These are phyloP conservation scores for Lithophane semibrunnea DNA, from an alignment of 2,888 invertebrate genomes.

Conservation along the genomic window DNA sequence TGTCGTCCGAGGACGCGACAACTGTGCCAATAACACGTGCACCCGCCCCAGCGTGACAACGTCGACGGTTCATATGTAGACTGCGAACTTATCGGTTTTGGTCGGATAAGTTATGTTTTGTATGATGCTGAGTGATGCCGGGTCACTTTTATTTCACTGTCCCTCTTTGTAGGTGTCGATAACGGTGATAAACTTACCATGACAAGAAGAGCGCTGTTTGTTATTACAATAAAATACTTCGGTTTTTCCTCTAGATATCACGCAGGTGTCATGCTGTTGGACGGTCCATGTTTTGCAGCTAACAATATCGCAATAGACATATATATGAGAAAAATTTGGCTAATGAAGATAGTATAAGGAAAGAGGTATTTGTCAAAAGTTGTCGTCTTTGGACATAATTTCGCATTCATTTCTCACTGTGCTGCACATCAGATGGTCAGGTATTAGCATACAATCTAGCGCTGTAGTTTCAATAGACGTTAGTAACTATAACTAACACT, in stretches of 20 bases:
- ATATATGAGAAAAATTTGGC: background rate
- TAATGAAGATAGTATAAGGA: background rate
- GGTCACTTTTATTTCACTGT: background rate
- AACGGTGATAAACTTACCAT: background rate
- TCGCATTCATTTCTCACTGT: conserved; percentile 10
- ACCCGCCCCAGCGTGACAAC: conserved; percentile 65
- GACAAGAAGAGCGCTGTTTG: background rate
- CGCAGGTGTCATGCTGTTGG: background rate
- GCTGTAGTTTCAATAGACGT: conserved; percentile 56
- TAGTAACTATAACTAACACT: conserved; percentile 57
- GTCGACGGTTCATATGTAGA: conserved; percentile 25
- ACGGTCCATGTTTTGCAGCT: background rate
- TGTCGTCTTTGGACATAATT: background rate
- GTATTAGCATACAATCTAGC: conserved; percentile 65
- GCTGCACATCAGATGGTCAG: conserved; percentile 44
- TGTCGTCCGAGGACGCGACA: conserved; percentile 69
- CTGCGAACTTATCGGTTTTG: conserved; percentile 20
- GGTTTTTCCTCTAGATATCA: background rate
- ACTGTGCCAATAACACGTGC: conserved; percentile 77
- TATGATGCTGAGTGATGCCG: background rate
- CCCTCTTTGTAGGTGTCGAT: background rate
- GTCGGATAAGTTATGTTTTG: conserved; percentile 7
- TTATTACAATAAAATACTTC: background rate
- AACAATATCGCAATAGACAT: too few relatives aligned
- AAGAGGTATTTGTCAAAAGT: background rate